phyloP scores from a whole-genome alignment of 2,888 invertebrate genomes.

The Tetranychus piercei region DNA sequence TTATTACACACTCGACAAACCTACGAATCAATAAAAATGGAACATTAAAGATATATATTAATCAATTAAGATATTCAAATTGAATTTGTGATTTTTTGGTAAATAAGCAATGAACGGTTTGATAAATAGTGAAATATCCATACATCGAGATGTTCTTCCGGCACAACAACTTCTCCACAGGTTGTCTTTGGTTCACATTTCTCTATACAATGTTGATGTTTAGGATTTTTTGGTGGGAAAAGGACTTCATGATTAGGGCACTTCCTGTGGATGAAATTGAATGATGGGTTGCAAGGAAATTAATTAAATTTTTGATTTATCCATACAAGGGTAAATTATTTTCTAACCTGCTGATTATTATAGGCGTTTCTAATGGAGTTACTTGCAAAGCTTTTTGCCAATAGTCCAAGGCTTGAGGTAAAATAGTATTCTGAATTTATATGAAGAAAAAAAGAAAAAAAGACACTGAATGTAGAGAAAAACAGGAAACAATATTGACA shows the following conservation, averaged over 20 bases:
- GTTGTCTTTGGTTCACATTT: conserved; percentile 61
- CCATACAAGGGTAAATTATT: conserved; percentile 5
- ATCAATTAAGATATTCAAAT: too few relatives aligned
- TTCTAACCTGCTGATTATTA: conserved; percentile 61
- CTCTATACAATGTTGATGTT: conserved; percentile 53
- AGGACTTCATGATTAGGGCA: conserved; percentile 59
- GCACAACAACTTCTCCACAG: conserved; percentile 89
- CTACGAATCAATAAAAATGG: conserved; percentile 35
- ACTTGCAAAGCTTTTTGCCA: conserved; percentile 84
- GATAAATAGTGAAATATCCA: conserved; percentile 32
- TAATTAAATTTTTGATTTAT: not conserved
- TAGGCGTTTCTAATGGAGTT: conserved; percentile 61
- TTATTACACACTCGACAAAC: conserved; percentile 69
- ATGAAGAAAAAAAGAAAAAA: conserved; percentile 16
- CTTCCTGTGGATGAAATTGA: conserved; percentile 43
- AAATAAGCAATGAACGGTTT: not conserved
- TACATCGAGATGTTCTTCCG: conserved; percentile 79
- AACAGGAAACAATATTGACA: not conserved
- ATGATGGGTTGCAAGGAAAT: conserved; percentile 27
- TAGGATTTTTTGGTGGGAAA: conserved; percentile 22
- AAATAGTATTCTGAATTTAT: conserved; percentile 45
- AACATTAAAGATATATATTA: not conserved
- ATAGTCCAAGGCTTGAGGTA: conserved; percentile 76
- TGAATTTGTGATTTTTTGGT: not conserved
- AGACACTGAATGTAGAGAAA: conserved; percentile 3